Percentiles rank a stretch among this genome's conserved stretches.
Conservation (phyloP, 2,888 invertebrate genomes). For the Drosophila acutilabella region DNA sequence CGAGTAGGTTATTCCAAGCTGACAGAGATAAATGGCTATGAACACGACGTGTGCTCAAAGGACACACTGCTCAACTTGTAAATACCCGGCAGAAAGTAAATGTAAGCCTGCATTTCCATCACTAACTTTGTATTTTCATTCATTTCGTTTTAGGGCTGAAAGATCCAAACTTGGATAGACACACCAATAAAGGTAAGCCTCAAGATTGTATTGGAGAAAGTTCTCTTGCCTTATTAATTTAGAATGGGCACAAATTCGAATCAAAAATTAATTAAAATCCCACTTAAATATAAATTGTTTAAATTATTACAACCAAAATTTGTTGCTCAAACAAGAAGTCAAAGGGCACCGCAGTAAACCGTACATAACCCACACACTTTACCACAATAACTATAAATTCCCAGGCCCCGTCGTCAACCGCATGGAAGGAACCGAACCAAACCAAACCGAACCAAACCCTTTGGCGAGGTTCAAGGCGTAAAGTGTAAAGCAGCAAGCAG, state of each 20-base stretch:
- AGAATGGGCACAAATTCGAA: slow-evolving; percentile 10
- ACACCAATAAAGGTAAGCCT: slow-evolving; percentile 71
- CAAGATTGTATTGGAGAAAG: slow-evolving; percentile 1
- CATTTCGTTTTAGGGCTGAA: slow-evolving; percentile 75
- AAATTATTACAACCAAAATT: slow-evolving; percentile 67
- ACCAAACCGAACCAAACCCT: slow-evolving; percentile 3
- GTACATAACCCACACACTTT: slow-evolving; percentile 45
- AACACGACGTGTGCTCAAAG: too few species aligned
- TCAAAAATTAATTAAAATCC: slow-evolving; percentile 68
- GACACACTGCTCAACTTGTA: neutral
- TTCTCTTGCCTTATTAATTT: slow-evolving; percentile 2
- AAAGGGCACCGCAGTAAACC: slow-evolving; percentile 51
- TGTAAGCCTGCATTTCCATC: too few species aligned
- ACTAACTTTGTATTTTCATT: slow-evolving; percentile 7
- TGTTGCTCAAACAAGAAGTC: slow-evolving; percentile 54
- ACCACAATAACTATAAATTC: slow-evolving; percentile 79
- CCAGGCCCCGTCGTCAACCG: slow-evolving; percentile 50
- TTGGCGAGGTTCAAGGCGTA: slow-evolving; percentile 34
- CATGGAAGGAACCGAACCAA: slow-evolving; percentile 10
- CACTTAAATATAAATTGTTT: slow-evolving; percentile 55
- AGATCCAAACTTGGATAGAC: slow-evolving; percentile 82
- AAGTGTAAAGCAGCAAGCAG: slow-evolving; percentile 60
- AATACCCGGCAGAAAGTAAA: neutral
- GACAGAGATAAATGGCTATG: slow-evolving; percentile 63
- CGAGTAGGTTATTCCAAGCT: slow-evolving; percentile 25